Evolutionary conservation across 2,888 invertebrate genomes (phyloP), one percentile per base, ranked within the genome.

Genomic region (Lamproptera curius): DNA sequence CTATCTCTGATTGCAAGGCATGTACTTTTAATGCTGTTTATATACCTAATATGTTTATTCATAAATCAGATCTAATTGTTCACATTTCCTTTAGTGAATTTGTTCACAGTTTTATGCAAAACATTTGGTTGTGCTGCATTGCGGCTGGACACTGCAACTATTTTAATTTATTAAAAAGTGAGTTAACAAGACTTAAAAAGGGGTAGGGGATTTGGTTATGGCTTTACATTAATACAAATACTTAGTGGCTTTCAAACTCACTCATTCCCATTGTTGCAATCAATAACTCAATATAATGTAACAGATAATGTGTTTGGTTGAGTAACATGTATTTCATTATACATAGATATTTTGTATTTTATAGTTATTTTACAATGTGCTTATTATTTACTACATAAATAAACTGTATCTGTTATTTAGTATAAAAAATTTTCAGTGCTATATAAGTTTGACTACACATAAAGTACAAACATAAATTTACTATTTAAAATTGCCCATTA

Each of bases 51-150:
- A n/a, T n/a, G n/a, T 14, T 11, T 36, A 20, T 31, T 15, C 16
- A 44, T 45, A 17, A 8, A 37, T 10, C 11, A 34, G 23, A 26
- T 9, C 42, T 47, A 47, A 48, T 38, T 54, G 55, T 55, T 51
- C 60, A 65, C 66, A 69, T 70, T 68, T 72, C 63, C 59, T 60
- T 51, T 68, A 66, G 72, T 72, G 70, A 62, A 58, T 54, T 72
- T 72, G 63, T 68, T 66, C 63, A 68, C 74, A 72, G 67, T 63
- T 64, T 65, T 61, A 68, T 62, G 55, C 63, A 54, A 58, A 61
- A 57, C 59, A 61, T 59, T 70, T 58, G 63, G 68, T 70, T 65
- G 70, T 63, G 60, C 61, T 62, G 57, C 63, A 63, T 61, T 56
- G 65, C 62, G 55, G 60, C 64, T 50, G 63, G 59, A 61, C 62